A percentile compares a stretch with the other conserved stretches of the same genome.
Evolutionary conservation across 2,113 vertebrate genomes (phyloP).

Genomic region (Cyprinodon tularosa): DNA sequence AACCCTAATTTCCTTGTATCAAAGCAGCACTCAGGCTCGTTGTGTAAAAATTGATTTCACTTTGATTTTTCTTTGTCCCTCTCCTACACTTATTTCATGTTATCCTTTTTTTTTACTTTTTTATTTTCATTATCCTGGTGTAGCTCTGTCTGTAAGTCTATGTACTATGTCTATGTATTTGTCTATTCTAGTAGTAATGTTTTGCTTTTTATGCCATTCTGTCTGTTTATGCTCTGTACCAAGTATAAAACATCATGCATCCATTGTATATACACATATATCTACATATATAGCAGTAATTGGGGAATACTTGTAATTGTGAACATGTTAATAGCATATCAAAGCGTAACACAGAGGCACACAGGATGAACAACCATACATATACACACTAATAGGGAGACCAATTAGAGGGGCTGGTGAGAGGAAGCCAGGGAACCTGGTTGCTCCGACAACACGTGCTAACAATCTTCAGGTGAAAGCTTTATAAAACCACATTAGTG

Average conservation of each 20-base stretch:
- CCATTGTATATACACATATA: background rate
- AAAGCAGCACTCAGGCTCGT: conserved; percentile 51
- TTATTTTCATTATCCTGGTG: conserved; percentile 1
- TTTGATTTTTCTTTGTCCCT: conserved; percentile 12
- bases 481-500: too few species aligned
- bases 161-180: background rate
- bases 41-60: conserved; percentile 38
- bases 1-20: conserved; percentile 55
- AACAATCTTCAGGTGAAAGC: background rate
- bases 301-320: too few species aligned
- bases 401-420: too few species aligned
- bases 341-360: background rate
- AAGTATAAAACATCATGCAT: background rate
- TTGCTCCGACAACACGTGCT: background rate
- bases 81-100: conserved; percentile 7
- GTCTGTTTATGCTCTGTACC: background rate
- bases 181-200: background rate
- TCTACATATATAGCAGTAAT: background rate
- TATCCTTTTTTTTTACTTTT: conserved; percentile 15
- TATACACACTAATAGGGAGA: too few species aligned
- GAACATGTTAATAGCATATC: too few species aligned
- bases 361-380: too few species aligned
- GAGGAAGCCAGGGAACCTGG: background rate
- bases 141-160: background rate
- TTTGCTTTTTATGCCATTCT: background rate